phyloP scores from a whole-genome alignment of 2,888 invertebrate genomes.

The Rotaria sp. region DNA sequence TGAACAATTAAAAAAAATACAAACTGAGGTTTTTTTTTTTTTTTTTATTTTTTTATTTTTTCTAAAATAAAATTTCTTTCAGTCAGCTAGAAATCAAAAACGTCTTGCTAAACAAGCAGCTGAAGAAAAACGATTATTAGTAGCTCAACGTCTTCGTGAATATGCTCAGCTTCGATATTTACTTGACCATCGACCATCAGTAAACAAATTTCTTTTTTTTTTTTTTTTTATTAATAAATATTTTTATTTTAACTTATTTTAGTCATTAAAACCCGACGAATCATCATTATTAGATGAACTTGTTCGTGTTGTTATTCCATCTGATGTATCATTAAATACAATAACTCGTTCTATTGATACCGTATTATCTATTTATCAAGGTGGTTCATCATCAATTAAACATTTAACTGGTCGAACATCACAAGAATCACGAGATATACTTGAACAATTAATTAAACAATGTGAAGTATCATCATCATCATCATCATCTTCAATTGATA shows the following conservation, averaged over 20 bases:
- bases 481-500: too few species aligned
- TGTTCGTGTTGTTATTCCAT: neutral
- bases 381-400: neutral
- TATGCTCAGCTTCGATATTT: constrained; percentile 1
- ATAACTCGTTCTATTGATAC: neutral
- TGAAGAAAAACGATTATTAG: neutral
- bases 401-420: neutral
- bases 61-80: neutral
- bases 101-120: neutral
- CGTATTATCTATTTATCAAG: neutral
- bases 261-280: neutral
- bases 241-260: neutral
- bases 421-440: neutral
- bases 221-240: too few species aligned
- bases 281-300: constrained; percentile 14
- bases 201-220: neutral
- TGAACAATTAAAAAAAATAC: constrained; percentile 13
- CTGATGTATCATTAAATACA: neutral
- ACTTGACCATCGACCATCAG: constrained; percentile 1
- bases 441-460: constrained; percentile 20
- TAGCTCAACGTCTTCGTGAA: neutral
- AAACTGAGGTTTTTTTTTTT: neutral
- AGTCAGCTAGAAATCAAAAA: constrained; percentile 16
- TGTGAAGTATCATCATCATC: neutral
- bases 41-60: neutral